A percentile compares a stretch with the other conserved stretches of the same genome.
phyloP scores from a whole-genome alignment of 2,888 invertebrate species.

The Blastobasis adustella region DNA sequence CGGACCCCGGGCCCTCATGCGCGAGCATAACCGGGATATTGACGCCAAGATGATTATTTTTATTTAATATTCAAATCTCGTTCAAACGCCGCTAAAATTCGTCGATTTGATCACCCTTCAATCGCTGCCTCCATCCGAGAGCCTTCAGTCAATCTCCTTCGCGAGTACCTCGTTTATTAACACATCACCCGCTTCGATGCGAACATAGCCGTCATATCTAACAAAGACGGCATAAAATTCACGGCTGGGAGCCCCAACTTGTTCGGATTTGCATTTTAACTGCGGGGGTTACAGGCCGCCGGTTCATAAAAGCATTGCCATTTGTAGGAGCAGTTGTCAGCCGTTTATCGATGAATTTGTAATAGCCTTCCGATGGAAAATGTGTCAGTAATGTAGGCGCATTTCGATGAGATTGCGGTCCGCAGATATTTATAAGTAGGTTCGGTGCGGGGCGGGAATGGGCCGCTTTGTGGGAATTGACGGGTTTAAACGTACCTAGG shows the following conservation, averaged over 20 bases:
- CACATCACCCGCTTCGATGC: background rate
- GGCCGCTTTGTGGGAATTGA: too few species aligned
- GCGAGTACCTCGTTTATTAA: background rate
- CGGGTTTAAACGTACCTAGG: too few species aligned
- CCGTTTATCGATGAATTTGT: slow-evolving; percentile 10
- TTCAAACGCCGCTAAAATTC: too few species aligned
- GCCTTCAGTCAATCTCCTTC: background rate
- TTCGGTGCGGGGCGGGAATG: too few species aligned
- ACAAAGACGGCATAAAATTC: slow-evolving; percentile 5
- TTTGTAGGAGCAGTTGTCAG: slow-evolving; percentile 9
- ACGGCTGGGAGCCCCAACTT: background rate
- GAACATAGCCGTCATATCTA: background rate
- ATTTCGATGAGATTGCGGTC: background rate
- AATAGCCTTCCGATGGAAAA: slow-evolving; percentile 4
- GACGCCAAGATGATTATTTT: too few species aligned
- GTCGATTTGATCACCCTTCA: too few species aligned
- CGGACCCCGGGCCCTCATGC: too few species aligned
- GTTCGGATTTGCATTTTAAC: slow-evolving; percentile 13
- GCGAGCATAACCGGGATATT: too few species aligned
- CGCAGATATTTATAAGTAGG: too few species aligned
- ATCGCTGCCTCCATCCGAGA: too few species aligned
- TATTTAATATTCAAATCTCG: too few species aligned
- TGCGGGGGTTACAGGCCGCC: slow-evolving; percentile 3
- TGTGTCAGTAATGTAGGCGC: slow-evolving; percentile 3
- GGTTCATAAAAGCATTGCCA: slow-evolving; percentile 6